These are phyloP conservation scores for Sarcophaga subvicina DNA, from an alignment of 2,888 invertebrate species.

Conservation along the genomic window DNA sequence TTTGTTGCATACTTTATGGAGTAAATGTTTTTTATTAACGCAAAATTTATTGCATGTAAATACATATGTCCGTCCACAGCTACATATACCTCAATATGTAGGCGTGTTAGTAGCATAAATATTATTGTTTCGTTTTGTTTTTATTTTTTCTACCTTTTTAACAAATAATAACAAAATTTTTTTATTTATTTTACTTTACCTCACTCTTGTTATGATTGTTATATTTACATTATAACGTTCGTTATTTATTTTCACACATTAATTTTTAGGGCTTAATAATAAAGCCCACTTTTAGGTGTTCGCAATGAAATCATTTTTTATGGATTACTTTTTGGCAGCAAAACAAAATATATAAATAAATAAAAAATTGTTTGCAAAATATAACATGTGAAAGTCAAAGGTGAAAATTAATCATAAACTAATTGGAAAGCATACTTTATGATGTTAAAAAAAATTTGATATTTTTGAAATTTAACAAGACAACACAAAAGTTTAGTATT, in stretches of 20 bases:
- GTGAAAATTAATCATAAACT: too few relatives aligned
- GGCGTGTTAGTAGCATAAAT: background rate
- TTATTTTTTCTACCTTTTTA: slow-evolving; percentile 8
- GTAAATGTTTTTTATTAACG: slow-evolving; percentile 55
- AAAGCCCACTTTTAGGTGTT: slow-evolving; percentile 29
- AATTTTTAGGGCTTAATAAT: background rate
- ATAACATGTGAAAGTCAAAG: too few relatives aligned
- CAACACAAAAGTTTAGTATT: too few relatives aligned
- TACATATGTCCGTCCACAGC: background rate
- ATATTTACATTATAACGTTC: too few relatives aligned
- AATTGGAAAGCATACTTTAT: too few relatives aligned
- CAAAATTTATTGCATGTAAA: slow-evolving; percentile 57
- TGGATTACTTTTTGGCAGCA: too few relatives aligned
- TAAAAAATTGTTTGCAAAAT: too few relatives aligned
- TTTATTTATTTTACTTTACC: background rate
- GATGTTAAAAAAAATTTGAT: too few relatives aligned
- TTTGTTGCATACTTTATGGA: slow-evolving; percentile 32
- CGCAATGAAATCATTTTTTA: background rate
- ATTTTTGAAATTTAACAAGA: too few relatives aligned
- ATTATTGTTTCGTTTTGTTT: background rate
- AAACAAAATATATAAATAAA: too few relatives aligned
- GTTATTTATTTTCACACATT: background rate
- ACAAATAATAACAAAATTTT: slow-evolving; percentile 20
- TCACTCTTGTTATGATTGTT: too few relatives aligned
- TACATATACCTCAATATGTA: background rate